Evolutionary conservation across 1,140 invertebrate genomes (phyloP), one percentile per base, ranked within the genome.

Genomic region (Drosophila chauvacae): DNA sequence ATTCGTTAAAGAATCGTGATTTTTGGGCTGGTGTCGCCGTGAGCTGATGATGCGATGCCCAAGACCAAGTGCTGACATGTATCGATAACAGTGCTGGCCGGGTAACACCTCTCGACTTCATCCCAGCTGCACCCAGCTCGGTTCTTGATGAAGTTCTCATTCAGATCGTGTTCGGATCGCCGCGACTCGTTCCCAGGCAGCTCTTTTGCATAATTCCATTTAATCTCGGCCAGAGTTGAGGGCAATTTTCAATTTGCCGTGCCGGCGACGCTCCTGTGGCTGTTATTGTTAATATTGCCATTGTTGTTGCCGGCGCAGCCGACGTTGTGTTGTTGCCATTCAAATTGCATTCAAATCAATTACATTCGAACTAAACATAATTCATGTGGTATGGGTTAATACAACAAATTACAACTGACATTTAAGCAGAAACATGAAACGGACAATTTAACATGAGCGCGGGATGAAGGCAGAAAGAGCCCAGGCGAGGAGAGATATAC

Each of bases 301-400:
- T 86, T 79, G 83, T 80, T 69, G 66, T 75, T 87, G 60, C 59
- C 61, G 16, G 26, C 35, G 35, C 35, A 37, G 35, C 33, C 62
- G 70, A 39, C 51, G 77, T 28, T 37, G 63, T 70, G 62, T 58
- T 73, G 73, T 76, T 81, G 69, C 80, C 81, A 90, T 88, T 90
- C 85, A 88, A 88, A 88, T 88, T 88, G 85, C 81, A 90, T 90
- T 88, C 85, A 88, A 88, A 88, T 88, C 84, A 88, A 88, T 88
- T 88, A 88, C 84, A 88, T 90, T 87, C 85, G 85, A 88, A 90
- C 85, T 85, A 90, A 88, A 85, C 84, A 88, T 88, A 88, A 88
- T 88, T 88, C 84, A 88, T 87, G 84, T 87, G 84, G 84, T 90
- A 90, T 81, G 84, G 84, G 84, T 90, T 88, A 88, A 88, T 88